phyloP scores from a whole-genome alignment of 2,113 vertebrate species.

The Phocoena phocoena region DNA sequence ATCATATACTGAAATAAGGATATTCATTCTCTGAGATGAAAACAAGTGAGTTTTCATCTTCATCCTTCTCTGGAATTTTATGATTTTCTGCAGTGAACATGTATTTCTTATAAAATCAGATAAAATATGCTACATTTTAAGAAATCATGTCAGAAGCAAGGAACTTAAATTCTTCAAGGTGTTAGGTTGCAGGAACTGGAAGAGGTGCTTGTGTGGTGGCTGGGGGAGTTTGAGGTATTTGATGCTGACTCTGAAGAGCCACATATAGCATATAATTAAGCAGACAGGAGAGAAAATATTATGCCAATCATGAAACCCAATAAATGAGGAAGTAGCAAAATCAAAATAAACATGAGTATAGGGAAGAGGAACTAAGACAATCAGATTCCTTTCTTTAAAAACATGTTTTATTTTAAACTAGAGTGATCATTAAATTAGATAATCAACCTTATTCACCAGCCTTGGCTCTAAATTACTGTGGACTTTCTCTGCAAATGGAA shows the following conservation, averaged over 20 bases:
- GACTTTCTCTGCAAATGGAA: background rate
- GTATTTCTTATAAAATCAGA: background rate
- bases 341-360: background rate
- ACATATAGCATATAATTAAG: background rate
- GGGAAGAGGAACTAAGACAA: background rate
- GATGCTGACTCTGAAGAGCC: background rate
- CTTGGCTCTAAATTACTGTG: background rate
- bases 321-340: background rate
- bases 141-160: constrained; percentile 21
- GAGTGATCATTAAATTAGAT: background rate
- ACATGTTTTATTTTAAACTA: constrained; percentile 18
- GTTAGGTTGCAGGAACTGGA: background rate
- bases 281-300: background rate
- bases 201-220: background rate
- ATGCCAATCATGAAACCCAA: background rate
- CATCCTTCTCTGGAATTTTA: constrained; percentile 32
- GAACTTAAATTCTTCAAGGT: constrained; percentile 10
- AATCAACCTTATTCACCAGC: background rate
- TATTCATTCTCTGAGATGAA: background rate
- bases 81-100: background rate
- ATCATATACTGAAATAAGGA: background rate
- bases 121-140: constrained; percentile 34
- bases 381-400: constrained; percentile 23
- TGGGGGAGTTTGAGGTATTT: background rate
- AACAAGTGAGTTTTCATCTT: background rate